Base-by-base conservation (phyloP, 2,888 invertebrate species). In the Lasioglossum oenotherae region DNA sequence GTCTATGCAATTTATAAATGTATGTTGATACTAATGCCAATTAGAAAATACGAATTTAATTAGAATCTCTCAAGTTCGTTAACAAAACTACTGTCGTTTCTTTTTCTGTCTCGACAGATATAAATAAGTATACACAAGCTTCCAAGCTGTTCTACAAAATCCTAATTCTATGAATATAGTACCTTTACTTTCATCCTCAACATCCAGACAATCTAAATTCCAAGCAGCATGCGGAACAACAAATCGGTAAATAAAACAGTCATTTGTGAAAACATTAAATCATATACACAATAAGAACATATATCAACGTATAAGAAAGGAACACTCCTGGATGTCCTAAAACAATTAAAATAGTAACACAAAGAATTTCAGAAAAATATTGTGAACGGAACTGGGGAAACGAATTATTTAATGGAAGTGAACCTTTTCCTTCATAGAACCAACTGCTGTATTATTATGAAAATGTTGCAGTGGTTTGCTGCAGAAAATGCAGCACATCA, bases 101-200 rank as follows among this genome's bases (percentile, higher is more conserved):
- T n/a, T 60, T 27, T 31, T 5, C 8, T 35, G 19, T 5, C 31
- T 69, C 23, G 5, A 69, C 4, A 69, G 38, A 12, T 69, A 69
- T 38, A 38, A 31, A 38, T 38, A 69, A 69, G 35, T 67, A 38
- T 23, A 23, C n/a, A 64, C 23, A 69, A 69, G 69, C 41, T 71
- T 19, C 38, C 23, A 38, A 38, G 31, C 19, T 67, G 35, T 38
- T 38, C 69, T 71, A 71, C 69, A 4, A 41, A 41, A 38, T 41
- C 69, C 69, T 71, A 71, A 41, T 71, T 71, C n/a, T 41, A 38
- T 14, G n/a, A 8, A n/a, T 23, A 71, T 23, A 71, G 35, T 71
- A 71, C 69, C 69, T 71, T 71, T 71, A 41, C 41, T 57, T 41
- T 71, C 72, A 57, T 38, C 57, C 53, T 31, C 38, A 16, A 31